Evolutionary conservation across 2,113 vertebrate species (phyloP).

Genomic region (Pionites leucogaster): DNA sequence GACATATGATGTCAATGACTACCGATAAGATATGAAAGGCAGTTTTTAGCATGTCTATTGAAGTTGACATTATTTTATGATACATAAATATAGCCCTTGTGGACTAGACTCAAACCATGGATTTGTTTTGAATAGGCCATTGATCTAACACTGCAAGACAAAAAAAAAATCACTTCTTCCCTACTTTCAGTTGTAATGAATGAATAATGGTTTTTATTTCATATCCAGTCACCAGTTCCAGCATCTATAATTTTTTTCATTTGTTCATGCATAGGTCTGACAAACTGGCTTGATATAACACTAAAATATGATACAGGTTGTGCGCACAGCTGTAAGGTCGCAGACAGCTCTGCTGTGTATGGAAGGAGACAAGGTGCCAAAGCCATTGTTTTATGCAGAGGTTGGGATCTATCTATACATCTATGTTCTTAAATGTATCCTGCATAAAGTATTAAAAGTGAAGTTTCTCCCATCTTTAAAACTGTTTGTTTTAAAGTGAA

Average conservation of each 20-base stretch:
- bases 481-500: neutral
- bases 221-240: neutral
- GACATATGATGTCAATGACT: neutral
- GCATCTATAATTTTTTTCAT: neutral
- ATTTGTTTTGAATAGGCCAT: neutral
- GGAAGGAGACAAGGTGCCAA: neutral
- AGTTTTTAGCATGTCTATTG: neutral
- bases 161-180: neutral
- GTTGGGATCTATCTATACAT: neutral
- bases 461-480: neutral
- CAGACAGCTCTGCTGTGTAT: neutral
- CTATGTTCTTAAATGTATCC: neutral
- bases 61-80: neutral
- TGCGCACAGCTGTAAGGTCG: neutral
- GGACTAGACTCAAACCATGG: neutral
- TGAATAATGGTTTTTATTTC: neutral
- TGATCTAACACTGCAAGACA: neutral
- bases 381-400: neutral
- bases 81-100: rapidly evolving
- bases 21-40: neutral
- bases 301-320: neutral
- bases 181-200: neutral
- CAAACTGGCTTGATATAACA: neutral
- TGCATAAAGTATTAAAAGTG: neutral
- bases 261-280: neutral